Percentiles rank a stretch among this genome's conserved stretches.
Evolutionary conservation across 2,797 vertebrate genomes (phyloP).

Genomic region (Babyrousa celebensis): DNA sequence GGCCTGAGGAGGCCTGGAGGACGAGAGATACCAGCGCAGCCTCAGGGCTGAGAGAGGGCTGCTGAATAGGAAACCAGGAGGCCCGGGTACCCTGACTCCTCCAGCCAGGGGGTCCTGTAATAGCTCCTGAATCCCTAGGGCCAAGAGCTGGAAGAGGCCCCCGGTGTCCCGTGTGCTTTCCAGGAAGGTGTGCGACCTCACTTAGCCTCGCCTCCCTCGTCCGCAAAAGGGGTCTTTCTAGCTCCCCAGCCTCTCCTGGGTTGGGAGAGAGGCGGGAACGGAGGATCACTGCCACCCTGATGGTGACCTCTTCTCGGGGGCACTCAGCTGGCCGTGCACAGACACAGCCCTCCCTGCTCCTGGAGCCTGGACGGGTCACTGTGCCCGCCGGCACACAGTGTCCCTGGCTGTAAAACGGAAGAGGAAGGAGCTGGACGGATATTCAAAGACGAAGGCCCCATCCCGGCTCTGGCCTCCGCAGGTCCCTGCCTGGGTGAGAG

Average conservation of each 20-base stretch:
- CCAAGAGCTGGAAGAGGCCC: background rate
- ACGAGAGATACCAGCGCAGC: background rate
- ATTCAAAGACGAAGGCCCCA: background rate
- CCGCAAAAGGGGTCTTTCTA: background rate
- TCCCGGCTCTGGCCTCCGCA: background rate
- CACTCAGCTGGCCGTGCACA: background rate
- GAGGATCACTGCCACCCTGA: background rate
- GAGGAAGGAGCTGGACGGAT: background rate
- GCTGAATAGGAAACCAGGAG: background rate
- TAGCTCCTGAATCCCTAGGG: background rate
- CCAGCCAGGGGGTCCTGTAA: constrained; percentile 74
- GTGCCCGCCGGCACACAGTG: background rate
- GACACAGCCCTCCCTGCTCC: background rate
- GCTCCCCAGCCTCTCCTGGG: background rate
- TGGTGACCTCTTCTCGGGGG: background rate
- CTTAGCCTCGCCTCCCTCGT: background rate
- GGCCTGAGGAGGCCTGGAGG: background rate
- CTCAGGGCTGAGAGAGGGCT: rapidly evolving
- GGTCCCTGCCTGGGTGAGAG: background rate
- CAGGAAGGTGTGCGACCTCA: background rate
- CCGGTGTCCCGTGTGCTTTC: background rate
- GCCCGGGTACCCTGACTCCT: constrained; percentile 40
- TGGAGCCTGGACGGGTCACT: background rate
- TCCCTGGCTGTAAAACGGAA: constrained; percentile 20
- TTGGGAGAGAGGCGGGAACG: background rate